Percentiles rank a stretch among this genome's conserved stretches.
Conservation (phyloP, 2,888 invertebrate species). For the Linyphia triangularis region DNA sequence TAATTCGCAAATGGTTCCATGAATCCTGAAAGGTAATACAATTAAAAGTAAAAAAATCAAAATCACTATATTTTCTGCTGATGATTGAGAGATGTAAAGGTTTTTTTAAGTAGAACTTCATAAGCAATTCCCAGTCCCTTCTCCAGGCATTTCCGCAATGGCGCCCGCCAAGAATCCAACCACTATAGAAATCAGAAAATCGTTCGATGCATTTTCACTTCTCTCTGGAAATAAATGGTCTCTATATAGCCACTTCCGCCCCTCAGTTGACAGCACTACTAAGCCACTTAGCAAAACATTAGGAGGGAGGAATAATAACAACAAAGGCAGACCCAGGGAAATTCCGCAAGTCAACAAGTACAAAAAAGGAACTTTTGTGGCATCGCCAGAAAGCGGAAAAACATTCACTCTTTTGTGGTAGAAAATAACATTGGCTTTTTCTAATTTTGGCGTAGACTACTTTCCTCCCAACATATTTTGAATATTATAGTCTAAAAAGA, state of each 20-base stretch:
- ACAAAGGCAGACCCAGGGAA: neutral
- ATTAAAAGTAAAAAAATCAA: too few relatives aligned
- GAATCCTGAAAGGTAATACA: too few relatives aligned
- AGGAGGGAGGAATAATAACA: constrained; percentile 11
- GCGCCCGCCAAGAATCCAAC: constrained; percentile 1
- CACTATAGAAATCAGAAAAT: neutral
- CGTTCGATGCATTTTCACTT: neutral
- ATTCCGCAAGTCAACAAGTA: constrained; percentile 5
- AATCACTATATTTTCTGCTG: too few relatives aligned
- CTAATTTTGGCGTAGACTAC: neutral
- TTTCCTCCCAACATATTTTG: too few relatives aligned
- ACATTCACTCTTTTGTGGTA: neutral
- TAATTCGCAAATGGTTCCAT: too few relatives aligned
- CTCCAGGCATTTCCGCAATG: constrained; percentile 34
- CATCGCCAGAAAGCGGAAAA: neutral
- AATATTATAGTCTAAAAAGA: too few relatives aligned
- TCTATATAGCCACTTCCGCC: neutral
- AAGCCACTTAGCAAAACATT: constrained; percentile 64
- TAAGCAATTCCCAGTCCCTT: constrained; percentile 15
- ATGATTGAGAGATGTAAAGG: too few relatives aligned
- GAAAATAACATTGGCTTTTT: neutral
- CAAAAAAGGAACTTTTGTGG: constrained; percentile 26
- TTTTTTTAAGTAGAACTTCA: neutral
- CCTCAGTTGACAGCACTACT: constrained; percentile 6
- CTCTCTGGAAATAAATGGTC: constrained; percentile 9